phyloP scores from a whole-genome alignment of 2,797 vertebrate genomes.

The Spea hammondii region DNA sequence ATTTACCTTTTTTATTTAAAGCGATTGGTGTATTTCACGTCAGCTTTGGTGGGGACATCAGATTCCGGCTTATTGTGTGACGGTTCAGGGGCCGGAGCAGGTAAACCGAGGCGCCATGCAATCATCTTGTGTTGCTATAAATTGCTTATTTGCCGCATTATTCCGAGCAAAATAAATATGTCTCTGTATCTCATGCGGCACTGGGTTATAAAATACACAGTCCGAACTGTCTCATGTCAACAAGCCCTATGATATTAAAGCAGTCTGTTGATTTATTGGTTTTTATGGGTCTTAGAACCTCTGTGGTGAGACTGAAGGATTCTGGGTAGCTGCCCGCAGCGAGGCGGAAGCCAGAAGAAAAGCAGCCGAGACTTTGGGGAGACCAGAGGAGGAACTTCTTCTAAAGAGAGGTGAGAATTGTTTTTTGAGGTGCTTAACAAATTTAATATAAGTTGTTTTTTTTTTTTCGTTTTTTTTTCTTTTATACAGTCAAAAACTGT shows the following conservation, averaged over 20 bases:
- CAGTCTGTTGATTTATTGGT: too few species aligned
- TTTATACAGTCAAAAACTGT: background rate
- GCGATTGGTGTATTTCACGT: slow-evolving; percentile 90
- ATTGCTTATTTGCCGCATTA: too few species aligned
- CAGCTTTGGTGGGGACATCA: slow-evolving; percentile 94
- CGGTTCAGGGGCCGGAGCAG: slow-evolving; percentile 59
- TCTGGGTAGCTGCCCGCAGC: slow-evolving; percentile 78
- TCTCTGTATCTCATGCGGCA: too few species aligned
- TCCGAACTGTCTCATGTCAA: too few species aligned
- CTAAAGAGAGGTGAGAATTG: slow-evolving; percentile 72
- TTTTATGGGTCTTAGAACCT: background rate
- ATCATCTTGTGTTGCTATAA: too few species aligned
- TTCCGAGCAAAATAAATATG: too few species aligned
- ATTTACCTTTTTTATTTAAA: slow-evolving; percentile 51
- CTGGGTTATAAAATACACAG: too few species aligned
- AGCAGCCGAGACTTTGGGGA: slow-evolving; percentile 69
- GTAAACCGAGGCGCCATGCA: slow-evolving; percentile 50
- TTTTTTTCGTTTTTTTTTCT: background rate
- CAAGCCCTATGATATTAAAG: too few species aligned
- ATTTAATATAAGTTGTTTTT: too few species aligned
- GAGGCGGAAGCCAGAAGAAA: slow-evolving; percentile 74
- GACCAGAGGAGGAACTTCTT: slow-evolving; percentile 61
- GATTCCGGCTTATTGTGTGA: slow-evolving; percentile 82
- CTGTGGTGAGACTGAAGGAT: slow-evolving; percentile 58
- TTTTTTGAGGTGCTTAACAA: too few species aligned